These are phyloP conservation scores for Promerops cafer DNA, from an alignment of 2,113 vertebrate genomes.

Conservation along the genomic window DNA sequence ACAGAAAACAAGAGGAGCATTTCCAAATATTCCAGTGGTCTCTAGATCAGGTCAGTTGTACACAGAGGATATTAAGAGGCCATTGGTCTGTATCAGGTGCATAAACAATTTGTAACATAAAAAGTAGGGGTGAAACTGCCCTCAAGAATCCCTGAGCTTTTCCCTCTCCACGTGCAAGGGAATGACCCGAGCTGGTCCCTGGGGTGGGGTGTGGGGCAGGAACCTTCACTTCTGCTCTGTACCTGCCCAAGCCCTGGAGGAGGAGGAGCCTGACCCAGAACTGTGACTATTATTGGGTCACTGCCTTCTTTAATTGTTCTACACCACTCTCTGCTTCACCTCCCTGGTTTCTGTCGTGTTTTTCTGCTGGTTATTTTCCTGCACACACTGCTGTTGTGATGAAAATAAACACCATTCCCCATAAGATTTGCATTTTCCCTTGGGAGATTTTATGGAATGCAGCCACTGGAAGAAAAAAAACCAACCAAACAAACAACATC, in stretches of 20 bases:
- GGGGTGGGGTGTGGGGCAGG: background rate
- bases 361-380: background rate
- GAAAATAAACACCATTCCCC: background rate
- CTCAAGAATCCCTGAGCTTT: background rate
- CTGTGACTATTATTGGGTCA: fast-evolving
- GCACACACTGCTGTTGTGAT: background rate
- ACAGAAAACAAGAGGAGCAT: background rate
- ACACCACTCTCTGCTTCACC: background rate
- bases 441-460: background rate
- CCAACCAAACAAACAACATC: background rate
- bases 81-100: background rate
- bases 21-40: background rate
- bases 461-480: background rate
- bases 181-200: background rate
- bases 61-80: background rate
- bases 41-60: background rate
- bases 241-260: background rate
- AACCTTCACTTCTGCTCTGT: background rate
- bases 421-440: background rate
- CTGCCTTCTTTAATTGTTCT: background rate
- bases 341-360: background rate
- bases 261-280: background rate
- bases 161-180: background rate
- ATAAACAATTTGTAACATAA: background rate
- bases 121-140: background rate